phyloP scores from a whole-genome alignment of 2,113 vertebrate species.

The Myotis lucifugus region DNA sequence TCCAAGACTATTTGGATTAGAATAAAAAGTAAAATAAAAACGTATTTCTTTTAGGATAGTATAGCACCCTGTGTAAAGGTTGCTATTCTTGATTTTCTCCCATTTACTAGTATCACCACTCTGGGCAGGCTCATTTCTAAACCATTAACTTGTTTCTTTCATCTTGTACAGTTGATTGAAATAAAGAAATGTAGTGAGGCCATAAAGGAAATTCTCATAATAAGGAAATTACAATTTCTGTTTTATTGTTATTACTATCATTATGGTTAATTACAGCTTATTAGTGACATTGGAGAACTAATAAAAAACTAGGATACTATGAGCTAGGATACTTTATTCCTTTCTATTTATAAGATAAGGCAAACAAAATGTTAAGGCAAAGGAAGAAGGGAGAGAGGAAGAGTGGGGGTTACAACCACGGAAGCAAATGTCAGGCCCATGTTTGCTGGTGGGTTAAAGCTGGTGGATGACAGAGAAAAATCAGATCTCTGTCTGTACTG shows the following conservation, averaged over 20 bases:
- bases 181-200: slow-evolving; percentile 8
- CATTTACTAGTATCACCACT: neutral
- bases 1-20: neutral
- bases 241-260: neutral
- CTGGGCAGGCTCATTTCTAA: neutral
- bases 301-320: neutral
- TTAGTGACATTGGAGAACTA: neutral
- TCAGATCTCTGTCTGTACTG: too few relatives aligned
- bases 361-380: neutral
- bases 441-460: neutral
- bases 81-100: neutral
- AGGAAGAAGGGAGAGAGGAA: neutral
- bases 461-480: neutral
- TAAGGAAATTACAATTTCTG: slow-evolving; percentile 21
- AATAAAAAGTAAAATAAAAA: neutral
- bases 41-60: neutral
- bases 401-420: neutral
- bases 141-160: slow-evolving; percentile 22
- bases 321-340: neutral
- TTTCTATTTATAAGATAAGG: neutral
- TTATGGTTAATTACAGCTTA: neutral
- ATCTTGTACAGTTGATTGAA: slow-evolving; percentile 13
- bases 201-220: neutral
- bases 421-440: neutral
- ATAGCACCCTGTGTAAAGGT: neutral